A percentile compares a stretch with the other conserved stretches of the same genome.
These are phyloP conservation scores for Cinclus cinclus DNA, from an alignment of 2,113 vertebrate species.

Conservation along the genomic window DNA sequence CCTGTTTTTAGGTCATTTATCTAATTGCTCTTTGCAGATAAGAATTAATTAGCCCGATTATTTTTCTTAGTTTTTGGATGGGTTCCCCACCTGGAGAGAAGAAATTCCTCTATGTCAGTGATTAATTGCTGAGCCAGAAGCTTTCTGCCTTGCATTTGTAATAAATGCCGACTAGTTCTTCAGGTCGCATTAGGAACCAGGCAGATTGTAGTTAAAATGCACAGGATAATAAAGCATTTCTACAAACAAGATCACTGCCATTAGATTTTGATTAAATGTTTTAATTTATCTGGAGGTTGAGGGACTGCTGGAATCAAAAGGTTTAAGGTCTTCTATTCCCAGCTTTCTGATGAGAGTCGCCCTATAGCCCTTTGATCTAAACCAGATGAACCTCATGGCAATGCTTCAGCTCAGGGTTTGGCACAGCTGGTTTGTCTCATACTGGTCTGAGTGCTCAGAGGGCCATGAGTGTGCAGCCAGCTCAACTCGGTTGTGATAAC, in stretches of 20 bases:
- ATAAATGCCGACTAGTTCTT: slow-evolving; percentile 77
- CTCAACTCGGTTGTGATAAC: background rate
- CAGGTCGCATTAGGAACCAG: slow-evolving; percentile 73
- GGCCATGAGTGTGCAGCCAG: background rate
- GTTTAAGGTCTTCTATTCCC: slow-evolving; percentile 13
- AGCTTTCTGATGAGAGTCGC: background rate
- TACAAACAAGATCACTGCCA: slow-evolving; percentile 72
- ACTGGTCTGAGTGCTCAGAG: background rate
- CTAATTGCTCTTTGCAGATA: slow-evolving; percentile 99
- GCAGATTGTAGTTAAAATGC: slow-evolving; percentile 68
- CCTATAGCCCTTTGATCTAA: slow-evolving; percentile 13
- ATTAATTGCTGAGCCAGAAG: slow-evolving; percentile 93
- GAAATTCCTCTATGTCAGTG: slow-evolving; percentile 93
- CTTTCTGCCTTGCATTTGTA: slow-evolving; percentile 85
- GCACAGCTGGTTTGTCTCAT: slow-evolving; percentile 46
- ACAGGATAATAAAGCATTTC: slow-evolving; percentile 71
- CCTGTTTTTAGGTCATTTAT: slow-evolving; percentile 88
- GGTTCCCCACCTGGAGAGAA: slow-evolving; percentile 96
- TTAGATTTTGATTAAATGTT: slow-evolving; percentile 79
- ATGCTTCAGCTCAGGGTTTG: background rate
- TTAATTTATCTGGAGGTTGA: slow-evolving; percentile 70
- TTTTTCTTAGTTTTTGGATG: slow-evolving; percentile 93
- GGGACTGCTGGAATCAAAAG: slow-evolving; percentile 16
- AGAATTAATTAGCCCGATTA: slow-evolving; percentile 99
- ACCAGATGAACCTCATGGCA: slow-evolving; percentile 40